These are phyloP conservation scores for Plusia festucae DNA, from an alignment of 2,888 invertebrate species.

Conservation along the genomic window DNA sequence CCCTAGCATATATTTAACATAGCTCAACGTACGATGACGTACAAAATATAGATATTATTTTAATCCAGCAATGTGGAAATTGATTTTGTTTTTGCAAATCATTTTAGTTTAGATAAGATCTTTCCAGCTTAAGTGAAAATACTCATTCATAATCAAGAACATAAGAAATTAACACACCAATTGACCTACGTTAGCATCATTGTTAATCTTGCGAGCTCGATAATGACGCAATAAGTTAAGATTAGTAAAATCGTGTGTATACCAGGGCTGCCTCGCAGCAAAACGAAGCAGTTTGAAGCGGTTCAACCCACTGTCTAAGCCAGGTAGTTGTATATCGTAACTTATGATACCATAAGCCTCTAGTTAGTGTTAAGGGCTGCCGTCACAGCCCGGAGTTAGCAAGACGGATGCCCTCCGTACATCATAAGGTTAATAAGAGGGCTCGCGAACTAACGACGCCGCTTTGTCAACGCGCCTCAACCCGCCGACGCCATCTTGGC, in stretches of 20 bases:
- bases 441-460: slow-evolving; percentile 88
- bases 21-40: too few relatives aligned
- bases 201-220: not conserved
- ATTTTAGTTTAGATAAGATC: not conserved
- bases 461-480: slow-evolving; percentile 89
- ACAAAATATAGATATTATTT: too few relatives aligned
- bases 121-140: not conserved
- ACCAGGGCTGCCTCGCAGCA: not conserved
- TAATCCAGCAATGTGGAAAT: too few relatives aligned
- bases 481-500: slow-evolving; percentile 84
- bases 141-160: not conserved
- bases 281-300: not conserved
- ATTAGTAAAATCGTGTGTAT: not conserved
- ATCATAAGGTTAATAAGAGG: slow-evolving; percentile 90
- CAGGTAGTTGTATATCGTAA: slow-evolving; percentile 38
- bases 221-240: slow-evolving; percentile 3
- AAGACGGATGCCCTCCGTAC: slow-evolving; percentile 86
- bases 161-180: not conserved
- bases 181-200: not conserved
- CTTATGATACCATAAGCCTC: slow-evolving; percentile 50
- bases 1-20: too few relatives aligned
- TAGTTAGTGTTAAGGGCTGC: slow-evolving; percentile 62
- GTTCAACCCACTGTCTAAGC: slow-evolving; percentile 12
- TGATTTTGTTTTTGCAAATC: too few relatives aligned
- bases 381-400: slow-evolving; percentile 72